Evolutionary conservation across 1,140 invertebrate species (phyloP).

Genomic region (Phortica variegata): DNA sequence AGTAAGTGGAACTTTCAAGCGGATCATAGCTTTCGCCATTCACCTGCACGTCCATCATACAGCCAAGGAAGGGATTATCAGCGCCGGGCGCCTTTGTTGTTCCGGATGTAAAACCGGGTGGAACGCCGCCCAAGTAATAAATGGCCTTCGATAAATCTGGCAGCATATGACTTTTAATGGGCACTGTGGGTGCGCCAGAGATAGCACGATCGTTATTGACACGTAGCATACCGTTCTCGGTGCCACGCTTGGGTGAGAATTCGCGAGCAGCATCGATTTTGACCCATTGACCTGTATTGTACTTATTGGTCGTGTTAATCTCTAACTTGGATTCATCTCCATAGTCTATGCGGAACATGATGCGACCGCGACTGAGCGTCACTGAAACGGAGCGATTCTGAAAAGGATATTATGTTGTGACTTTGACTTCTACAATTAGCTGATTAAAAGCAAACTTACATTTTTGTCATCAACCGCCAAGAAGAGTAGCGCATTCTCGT

Average conservation of each 20-base stretch:
- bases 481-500: slow-evolving; percentile 86
- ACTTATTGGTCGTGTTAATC: slow-evolving; percentile 69
- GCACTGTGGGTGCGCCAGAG: slow-evolving; percentile 64
- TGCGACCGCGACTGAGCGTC: slow-evolving; percentile 70
- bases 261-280: slow-evolving; percentile 69
- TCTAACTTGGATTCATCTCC: slow-evolving; percentile 64
- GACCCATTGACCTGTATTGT: slow-evolving; percentile 81
- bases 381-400: slow-evolving; percentile 79
- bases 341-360: slow-evolving; percentile 76
- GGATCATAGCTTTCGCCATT: slow-evolving; percentile 65
- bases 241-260: slow-evolving; percentile 60
- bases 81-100: slow-evolving; percentile 55
- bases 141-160: slow-evolving; percentile 65
- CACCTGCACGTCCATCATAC: slow-evolving; percentile 76
- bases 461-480: slow-evolving; percentile 73
- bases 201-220: slow-evolving; percentile 72
- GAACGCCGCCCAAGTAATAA: slow-evolving; percentile 79
- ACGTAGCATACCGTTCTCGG: slow-evolving; percentile 65
- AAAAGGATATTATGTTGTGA: background rate
- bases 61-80: slow-evolving; percentile 73
- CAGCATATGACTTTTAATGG: slow-evolving; percentile 61
- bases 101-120: slow-evolving; percentile 62
- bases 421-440: background rate
- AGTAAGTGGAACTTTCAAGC: slow-evolving; percentile 65
- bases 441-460: slow-evolving; percentile 48